Conservation (phyloP, 2,888 invertebrate genomes). For the Polymixis flavicincta region DNA sequence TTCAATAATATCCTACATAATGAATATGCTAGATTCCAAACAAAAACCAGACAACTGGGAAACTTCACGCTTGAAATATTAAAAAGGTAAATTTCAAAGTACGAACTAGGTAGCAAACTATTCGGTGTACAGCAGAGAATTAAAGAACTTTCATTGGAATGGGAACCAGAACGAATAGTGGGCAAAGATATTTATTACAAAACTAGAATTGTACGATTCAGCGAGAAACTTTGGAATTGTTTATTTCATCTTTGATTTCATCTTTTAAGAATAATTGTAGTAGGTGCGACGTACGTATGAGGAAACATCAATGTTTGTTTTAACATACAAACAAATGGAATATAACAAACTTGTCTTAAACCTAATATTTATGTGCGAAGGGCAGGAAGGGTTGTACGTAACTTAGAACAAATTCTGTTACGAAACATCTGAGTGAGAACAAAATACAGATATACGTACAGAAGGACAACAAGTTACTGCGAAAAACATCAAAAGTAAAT, state of each 20-base stretch:
- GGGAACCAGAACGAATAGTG: conserved; percentile 26
- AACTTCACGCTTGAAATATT: conserved; percentile 44
- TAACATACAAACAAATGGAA: conserved; percentile 6
- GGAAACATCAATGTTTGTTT: conserved; percentile 2
- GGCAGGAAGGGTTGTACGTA: conserved; percentile 7
- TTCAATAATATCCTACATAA: conserved; percentile 9
- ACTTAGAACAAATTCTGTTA: conserved; percentile 36
- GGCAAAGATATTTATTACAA: conserved; percentile 40
- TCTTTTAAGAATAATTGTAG: not conserved
- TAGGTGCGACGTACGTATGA: not conserved
- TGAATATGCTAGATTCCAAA: conserved; percentile 11
- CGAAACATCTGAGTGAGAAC: conserved; percentile 27
- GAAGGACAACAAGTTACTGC: conserved; percentile 4
- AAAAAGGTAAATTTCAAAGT: conserved; percentile 49
- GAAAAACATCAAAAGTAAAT: not conserved
- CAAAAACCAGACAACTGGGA: conserved; percentile 9
- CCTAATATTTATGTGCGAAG: conserved; percentile 34
- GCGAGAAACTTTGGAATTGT: conserved; percentile 31
- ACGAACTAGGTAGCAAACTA: conserved; percentile 32
- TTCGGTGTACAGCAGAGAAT: conserved; percentile 40
- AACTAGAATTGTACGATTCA: conserved; percentile 25
- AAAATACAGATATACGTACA: not conserved
- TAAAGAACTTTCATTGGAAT: conserved; percentile 40
- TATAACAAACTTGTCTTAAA: conserved; percentile 34
- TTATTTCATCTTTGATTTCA: conserved; percentile 44